Evolutionary conservation across 1,140 invertebrate species (phyloP).

Genomic region (Drosophila suzukii): DNA sequence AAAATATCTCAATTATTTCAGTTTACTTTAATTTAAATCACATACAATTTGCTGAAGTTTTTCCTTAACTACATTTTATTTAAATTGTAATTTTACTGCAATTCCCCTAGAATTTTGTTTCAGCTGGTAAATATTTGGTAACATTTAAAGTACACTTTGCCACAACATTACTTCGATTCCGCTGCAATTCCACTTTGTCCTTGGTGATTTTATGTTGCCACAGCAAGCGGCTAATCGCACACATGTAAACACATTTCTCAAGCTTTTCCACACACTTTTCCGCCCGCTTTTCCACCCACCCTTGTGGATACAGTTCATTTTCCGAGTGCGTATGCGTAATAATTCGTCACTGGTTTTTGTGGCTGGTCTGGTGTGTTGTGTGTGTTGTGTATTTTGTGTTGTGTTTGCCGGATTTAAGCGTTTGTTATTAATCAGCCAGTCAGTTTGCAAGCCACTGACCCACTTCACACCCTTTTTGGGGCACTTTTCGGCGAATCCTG

Average conservation of each 20-base stretch:
- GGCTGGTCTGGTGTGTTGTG: background rate
- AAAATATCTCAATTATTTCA: no score
- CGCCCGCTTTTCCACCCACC: constrained; percentile 1
- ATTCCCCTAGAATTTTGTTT: background rate
- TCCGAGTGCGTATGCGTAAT: constrained; percentile 27
- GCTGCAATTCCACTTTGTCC: background rate
- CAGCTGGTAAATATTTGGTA: background rate
- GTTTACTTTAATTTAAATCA: background rate
- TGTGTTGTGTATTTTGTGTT: background rate
- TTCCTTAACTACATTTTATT: background rate
- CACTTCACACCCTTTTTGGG: constrained; percentile 5
- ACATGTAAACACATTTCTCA: constrained; percentile 57
- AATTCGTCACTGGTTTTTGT: constrained; percentile 63
- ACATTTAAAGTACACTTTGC: background rate
- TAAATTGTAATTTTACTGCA: background rate
- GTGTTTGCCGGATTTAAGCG: constrained; percentile 57
- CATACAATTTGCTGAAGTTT: background rate
- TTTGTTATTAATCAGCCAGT: constrained; percentile 70
- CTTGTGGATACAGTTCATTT: constrained; percentile 13
- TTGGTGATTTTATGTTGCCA: constrained; percentile 3
- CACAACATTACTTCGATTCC: background rate
- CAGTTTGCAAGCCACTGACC: constrained; percentile 14
- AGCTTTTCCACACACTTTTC: constrained; percentile 4
- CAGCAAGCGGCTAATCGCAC: constrained; percentile 44
- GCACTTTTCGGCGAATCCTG: constrained; percentile 2